These are phyloP conservation scores for Hycleus cichorii DNA, from an alignment of 1,140 invertebrate species.

Conservation along the genomic window DNA sequence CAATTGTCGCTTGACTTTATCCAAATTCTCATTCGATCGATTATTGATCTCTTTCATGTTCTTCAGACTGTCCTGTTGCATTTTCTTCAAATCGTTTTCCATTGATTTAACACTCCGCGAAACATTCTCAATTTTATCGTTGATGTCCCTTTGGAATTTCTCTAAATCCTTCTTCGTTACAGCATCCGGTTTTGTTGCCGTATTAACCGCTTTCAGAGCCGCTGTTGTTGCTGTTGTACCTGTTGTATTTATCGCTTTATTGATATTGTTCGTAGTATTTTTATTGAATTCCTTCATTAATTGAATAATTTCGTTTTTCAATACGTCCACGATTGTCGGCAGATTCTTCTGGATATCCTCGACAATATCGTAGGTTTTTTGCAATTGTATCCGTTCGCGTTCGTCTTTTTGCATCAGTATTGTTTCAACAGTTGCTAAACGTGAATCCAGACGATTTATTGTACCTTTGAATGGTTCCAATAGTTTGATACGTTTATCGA, in stretches of 20 bases:
- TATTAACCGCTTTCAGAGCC: too few species aligned
- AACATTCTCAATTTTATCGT: slow-evolving; percentile 48
- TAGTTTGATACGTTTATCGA: slow-evolving; percentile 66
- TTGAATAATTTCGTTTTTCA: slow-evolving; percentile 31
- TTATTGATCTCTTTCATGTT: slow-evolving; percentile 30
- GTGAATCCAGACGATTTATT: slow-evolving; percentile 57
- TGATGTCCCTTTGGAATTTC: slow-evolving; percentile 48
- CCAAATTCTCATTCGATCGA: slow-evolving; percentile 32
- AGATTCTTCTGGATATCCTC: slow-evolving; percentile 58
- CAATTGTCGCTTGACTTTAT: slow-evolving; percentile 35
- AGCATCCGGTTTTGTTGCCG: too few species aligned
- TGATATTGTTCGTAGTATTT: background rate
- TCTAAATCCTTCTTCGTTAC: slow-evolving; percentile 37
- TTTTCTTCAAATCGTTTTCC: slow-evolving; percentile 44
- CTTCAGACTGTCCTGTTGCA: slow-evolving; percentile 33
- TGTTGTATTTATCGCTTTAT: slow-evolving; percentile 7
- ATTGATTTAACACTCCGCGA: slow-evolving; percentile 48
- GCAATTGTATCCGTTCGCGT: slow-evolving; percentile 56
- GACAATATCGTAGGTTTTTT: slow-evolving; percentile 59
- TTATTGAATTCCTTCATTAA: slow-evolving; percentile 15
- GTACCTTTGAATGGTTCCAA: slow-evolving; percentile 61
- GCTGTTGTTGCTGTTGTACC: background rate
- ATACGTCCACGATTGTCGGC: slow-evolving; percentile 42
- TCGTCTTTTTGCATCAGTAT: slow-evolving; percentile 61
- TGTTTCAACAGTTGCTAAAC: slow-evolving; percentile 61